Conservation (phyloP, 2,797 vertebrate genomes). For the Anniella stebbinsi region DNA sequence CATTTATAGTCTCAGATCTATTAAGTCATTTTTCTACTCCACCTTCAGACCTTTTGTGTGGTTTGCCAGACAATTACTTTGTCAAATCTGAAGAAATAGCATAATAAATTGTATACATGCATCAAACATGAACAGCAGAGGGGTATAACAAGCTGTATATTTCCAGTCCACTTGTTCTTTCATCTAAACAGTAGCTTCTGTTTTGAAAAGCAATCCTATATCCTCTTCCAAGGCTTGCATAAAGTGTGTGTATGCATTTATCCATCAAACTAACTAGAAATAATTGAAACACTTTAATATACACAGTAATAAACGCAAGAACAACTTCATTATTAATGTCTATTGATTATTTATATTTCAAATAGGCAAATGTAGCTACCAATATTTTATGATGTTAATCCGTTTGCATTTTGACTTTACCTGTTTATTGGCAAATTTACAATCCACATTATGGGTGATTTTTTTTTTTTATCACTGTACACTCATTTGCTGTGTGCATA, state of each 20-base stretch:
- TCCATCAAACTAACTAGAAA: slow-evolving; percentile 84
- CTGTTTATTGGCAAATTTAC: slow-evolving; percentile 82
- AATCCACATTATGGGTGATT: slow-evolving; percentile 67
- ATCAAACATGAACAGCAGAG: slow-evolving; percentile 81
- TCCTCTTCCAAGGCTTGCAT: slow-evolving; percentile 70
- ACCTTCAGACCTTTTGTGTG: slow-evolving; percentile 78
- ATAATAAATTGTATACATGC: slow-evolving; percentile 85
- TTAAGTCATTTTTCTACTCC: slow-evolving; percentile 75
- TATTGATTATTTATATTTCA: slow-evolving; percentile 85
- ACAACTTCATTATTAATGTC: slow-evolving; percentile 82
- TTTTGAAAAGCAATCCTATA: slow-evolving; percentile 78
- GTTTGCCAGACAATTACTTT: slow-evolving; percentile 86
- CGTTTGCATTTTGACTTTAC: slow-evolving; percentile 78
- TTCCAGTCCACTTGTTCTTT: slow-evolving; percentile 82
- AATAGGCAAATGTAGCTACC: slow-evolving; percentile 76
- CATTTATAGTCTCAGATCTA: slow-evolving; percentile 77
- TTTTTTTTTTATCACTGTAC: slow-evolving; percentile 76
- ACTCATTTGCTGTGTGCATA: slow-evolving; percentile 73
- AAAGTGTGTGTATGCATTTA: slow-evolving; percentile 79
- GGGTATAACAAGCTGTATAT: slow-evolving; percentile 81
- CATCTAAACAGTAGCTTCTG: slow-evolving; percentile 79
- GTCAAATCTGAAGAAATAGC: slow-evolving; percentile 86
- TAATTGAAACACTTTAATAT: slow-evolving; percentile 85
- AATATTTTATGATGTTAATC: slow-evolving; percentile 76
- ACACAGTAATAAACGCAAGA: slow-evolving; percentile 80